A percentile compares a stretch with the other conserved stretches of the same genome.
Conservation (phyloP, 2,888 invertebrate species). For the Xylota sylvarum region DNA sequence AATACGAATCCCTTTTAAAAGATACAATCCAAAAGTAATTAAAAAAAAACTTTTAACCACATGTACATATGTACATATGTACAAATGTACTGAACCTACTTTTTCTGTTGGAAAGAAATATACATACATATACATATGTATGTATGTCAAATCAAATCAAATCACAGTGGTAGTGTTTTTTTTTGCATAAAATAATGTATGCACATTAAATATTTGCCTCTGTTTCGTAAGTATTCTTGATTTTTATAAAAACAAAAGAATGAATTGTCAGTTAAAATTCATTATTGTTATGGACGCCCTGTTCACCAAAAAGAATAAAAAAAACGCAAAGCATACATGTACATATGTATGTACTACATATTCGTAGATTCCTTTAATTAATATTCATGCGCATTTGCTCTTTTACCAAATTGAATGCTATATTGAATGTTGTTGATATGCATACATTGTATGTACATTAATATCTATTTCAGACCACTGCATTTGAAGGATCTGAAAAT, state of each 20-base stretch:
- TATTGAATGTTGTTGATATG: not conserved
- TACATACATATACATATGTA: no score
- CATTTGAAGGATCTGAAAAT: not conserved
- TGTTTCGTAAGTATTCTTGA: no score
- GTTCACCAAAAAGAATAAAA: not conserved
- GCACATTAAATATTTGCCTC: no score
- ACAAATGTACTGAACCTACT: no score
- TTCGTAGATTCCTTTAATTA: slow-evolving; percentile 16
- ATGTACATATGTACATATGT: no score
- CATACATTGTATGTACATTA: not conserved
- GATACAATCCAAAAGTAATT: not conserved
- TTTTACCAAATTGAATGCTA: not conserved
- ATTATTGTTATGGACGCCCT: slow-evolving; percentile 3
- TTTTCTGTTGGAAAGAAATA: no score
- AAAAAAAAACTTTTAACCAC: not conserved
- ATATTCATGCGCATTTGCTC: slow-evolving; percentile 41
- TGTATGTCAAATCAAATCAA: no score
- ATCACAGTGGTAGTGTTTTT: no score
- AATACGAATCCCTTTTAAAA: not conserved
- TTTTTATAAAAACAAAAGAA: no score
- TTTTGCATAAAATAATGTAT: no score
- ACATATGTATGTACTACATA: not conserved
- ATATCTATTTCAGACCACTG: not conserved
- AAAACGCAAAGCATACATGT: not conserved
- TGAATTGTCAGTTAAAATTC: no score